phyloP scores from a whole-genome alignment of 2,113 vertebrate species.

The Alligator sinensis region DNA sequence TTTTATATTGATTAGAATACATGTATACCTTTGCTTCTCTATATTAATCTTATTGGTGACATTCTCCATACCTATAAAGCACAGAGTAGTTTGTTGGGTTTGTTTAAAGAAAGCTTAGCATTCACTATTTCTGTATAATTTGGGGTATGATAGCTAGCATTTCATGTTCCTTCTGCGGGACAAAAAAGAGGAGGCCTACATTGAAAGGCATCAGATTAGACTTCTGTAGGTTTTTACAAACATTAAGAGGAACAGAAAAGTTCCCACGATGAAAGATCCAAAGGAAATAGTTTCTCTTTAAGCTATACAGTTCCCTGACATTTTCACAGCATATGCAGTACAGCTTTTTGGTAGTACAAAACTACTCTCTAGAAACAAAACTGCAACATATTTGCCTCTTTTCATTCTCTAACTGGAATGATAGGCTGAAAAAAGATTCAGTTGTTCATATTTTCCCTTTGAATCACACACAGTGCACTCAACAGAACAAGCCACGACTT shows the following conservation, averaged over 20 bases:
- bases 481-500: neutral
- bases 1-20: neutral
- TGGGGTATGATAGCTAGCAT: conserved; percentile 1
- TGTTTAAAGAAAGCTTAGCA: neutral
- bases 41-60: neutral
- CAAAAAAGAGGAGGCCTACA: conserved; percentile 7
- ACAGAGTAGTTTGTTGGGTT: neutral
- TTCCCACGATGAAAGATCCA: conserved; percentile 35
- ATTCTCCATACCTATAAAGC: conserved; percentile 11
- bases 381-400: neutral
- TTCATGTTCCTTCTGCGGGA: neutral
- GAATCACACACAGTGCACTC: neutral
- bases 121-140: conserved; percentile 25
- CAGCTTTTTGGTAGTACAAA: neutral
- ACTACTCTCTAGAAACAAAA: neutral
- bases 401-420: neutral
- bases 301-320: neutral
- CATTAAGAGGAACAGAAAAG: neutral
- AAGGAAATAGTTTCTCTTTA: conserved; percentile 4
- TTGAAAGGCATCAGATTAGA: neutral
- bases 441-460: conserved; percentile 12
- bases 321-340: neutral
- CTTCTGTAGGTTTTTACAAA: conserved; percentile 27
- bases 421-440: neutral
- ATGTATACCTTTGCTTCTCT: neutral